These are phyloP conservation scores for Heteromormyrus szaboi DNA, from an alignment of 2,797 vertebrate genomes.

Conservation along the genomic window DNA sequence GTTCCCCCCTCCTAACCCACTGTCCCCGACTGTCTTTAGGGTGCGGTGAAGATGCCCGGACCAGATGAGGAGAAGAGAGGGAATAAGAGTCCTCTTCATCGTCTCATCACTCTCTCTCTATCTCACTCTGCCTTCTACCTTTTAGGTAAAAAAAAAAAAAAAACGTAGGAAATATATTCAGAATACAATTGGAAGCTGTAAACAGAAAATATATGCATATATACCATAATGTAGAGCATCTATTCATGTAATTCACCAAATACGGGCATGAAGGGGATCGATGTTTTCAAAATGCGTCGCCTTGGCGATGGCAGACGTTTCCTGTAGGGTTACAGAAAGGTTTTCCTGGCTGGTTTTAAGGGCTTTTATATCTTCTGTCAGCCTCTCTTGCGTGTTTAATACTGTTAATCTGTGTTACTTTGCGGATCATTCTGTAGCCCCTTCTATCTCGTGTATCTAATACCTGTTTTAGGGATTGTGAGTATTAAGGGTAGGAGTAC, in stretches of 20 bases:
- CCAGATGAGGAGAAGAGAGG: conserved; percentile 45
- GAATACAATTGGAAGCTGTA: conserved; percentile 12
- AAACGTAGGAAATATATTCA: conserved; percentile 29
- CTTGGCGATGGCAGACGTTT: background rate
- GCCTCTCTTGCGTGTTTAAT: background rate
- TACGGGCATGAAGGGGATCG: background rate
- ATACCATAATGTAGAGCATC: background rate
- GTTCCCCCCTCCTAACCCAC: background rate
- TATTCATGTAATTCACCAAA: background rate
- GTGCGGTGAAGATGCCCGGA: conserved; percentile 58
- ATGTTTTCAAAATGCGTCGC: background rate
- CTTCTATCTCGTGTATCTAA: background rate
- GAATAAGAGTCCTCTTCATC: conserved; percentile 44
- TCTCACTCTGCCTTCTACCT: conserved; percentile 35
- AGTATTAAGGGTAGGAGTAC: background rate
- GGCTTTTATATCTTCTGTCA: background rate
- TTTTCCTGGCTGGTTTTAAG: background rate
- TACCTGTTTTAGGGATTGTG: background rate
- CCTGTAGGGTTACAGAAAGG: background rate
- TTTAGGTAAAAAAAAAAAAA: conserved; percentile 20
- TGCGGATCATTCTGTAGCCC: background rate
- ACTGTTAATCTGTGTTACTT: background rate
- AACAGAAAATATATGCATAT: background rate
- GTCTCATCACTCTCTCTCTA: conserved; percentile 24
- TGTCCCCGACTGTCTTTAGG: conserved; percentile 51